Evolutionary conservation across 2,797 vertebrate genomes (phyloP), one percentile per base, ranked within the genome.

Genomic region (Pangasius djambal): DNA sequence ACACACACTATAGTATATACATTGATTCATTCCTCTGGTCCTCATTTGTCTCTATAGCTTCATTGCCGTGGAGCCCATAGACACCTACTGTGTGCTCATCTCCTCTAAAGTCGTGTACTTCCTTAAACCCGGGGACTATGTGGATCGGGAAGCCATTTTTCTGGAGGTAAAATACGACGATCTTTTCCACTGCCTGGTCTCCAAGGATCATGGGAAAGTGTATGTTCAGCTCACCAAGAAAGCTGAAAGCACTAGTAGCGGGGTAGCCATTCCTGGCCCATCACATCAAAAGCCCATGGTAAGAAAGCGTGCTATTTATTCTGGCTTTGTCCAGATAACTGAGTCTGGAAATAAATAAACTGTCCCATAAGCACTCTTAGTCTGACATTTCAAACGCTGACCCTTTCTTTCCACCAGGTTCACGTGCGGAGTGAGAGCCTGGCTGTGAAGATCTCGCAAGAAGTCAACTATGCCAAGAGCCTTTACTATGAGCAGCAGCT

Each of bases 391-490:
- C 25, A 31, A 61, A 28, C 10, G 0, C 34, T 72, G 31, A 44
- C n/a, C 3, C 25, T 86, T 89, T n/a, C 18, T n/a, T 70, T n/a
- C 9, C 65, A 55, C 13, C 93, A 99, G 99, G 99, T 99, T 83
- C 97, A 98, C 0, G 98, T 99, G 92, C 98, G 97, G 88, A 98
- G 93, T 0, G 99, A 99, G 95, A 96, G 93, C 89, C 97, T 99
- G 0, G 99, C 98, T 3, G 92, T 98, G 83, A 98, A 98, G 93
- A 96, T 99, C 77, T 99, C 97, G 67, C 98, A 99, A 94, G 98
- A 99, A 95, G 97, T 99, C 92, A 99, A 99, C 97, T 99, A 99
- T 85, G 99, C 99, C 93, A 99, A 99, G 95, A 99, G 99, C 94
- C 97, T 99, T 90, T 99, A 98, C 94, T 99, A 98, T 0, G 98